A percentile compares a stretch with the other conserved stretches of the same genome.
Conservation (phyloP, 2,113 vertebrate genomes). For the Seriola quinqueradiata region DNA sequence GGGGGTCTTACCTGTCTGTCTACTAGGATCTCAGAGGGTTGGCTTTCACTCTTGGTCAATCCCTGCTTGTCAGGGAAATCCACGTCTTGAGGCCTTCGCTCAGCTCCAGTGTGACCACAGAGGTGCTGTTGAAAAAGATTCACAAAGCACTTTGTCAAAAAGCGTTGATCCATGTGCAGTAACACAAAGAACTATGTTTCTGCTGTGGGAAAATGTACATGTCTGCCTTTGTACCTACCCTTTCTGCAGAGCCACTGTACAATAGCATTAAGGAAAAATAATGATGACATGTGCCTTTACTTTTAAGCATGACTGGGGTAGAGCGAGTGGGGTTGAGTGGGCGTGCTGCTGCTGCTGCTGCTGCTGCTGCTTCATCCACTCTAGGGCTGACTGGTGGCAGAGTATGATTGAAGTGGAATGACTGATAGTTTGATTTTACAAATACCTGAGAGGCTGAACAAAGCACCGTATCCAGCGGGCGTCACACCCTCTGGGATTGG, state of each 20-base stretch:
- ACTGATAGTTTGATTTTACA: constrained; percentile 76
- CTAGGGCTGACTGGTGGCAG: constrained; percentile 48
- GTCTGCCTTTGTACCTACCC: not conserved
- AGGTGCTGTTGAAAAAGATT: constrained; percentile 6
- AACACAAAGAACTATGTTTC: constrained; percentile 11
- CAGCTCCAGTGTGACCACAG: not conserved
- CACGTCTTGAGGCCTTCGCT: not conserved
- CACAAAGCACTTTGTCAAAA: not conserved
- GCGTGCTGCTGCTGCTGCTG: constrained; percentile 36
- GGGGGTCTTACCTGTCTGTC: not conserved
- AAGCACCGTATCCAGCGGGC: constrained; percentile 43
- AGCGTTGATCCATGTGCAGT: constrained; percentile 1
- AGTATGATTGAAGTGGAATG: constrained; percentile 71
- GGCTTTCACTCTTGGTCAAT: not conserved
- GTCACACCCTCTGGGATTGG: constrained; percentile 48
- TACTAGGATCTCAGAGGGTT: not conserved
- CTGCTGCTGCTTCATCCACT: constrained; percentile 47
- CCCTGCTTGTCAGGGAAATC: constrained; percentile 8
- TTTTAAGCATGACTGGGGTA: not conserved
- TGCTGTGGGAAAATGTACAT: constrained; percentile 16
- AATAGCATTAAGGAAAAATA: constrained; percentile 10
- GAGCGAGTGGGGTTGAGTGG: constrained; percentile 39
- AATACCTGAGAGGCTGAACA: constrained; percentile 65
- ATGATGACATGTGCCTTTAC: constrained; percentile 28
- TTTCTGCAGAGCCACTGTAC: not conserved